Percentiles rank a stretch among this genome's conserved stretches.
Evolutionary conservation across 2,113 vertebrate species (phyloP).

Genomic region (Arizona elegans): DNA sequence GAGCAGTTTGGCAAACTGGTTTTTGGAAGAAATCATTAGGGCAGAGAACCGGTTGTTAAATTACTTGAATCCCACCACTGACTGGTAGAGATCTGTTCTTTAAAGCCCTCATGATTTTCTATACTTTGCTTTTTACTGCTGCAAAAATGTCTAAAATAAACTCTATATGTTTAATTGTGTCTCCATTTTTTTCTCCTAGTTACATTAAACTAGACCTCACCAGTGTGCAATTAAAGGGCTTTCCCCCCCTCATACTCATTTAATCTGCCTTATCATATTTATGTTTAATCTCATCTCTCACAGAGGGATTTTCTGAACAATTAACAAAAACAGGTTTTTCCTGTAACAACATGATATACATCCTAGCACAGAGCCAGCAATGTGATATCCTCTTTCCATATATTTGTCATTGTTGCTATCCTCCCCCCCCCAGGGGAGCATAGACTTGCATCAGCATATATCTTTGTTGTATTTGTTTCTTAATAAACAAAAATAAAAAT

Average conservation of each 20-base stretch:
- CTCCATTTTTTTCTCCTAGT: slow-evolving; percentile 40
- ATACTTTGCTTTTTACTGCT: slow-evolving; percentile 49
- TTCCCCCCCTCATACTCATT: neutral
- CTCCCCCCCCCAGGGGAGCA: neutral
- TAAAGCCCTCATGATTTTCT: slow-evolving; percentile 50
- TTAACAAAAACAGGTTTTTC: neutral
- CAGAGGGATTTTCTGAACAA: slow-evolving; percentile 22
- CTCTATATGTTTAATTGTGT: slow-evolving; percentile 50
- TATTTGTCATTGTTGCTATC: neutral
- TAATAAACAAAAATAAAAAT: neutral
- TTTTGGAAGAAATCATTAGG: too few relatives aligned
- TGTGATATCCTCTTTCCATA: neutral
- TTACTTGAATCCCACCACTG: neutral
- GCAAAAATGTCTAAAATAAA: slow-evolving; percentile 50
- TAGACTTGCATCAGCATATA: neutral
- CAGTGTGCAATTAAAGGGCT: slow-evolving; percentile 48
- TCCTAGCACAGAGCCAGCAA: neutral
- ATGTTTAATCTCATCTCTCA: slow-evolving; percentile 33
- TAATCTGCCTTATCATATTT: slow-evolving; percentile 29
- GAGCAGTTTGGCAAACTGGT: too few relatives aligned
- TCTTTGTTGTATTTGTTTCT: neutral
- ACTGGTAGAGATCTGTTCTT: neutral
- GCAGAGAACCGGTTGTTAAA: too few relatives aligned
- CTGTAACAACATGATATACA: neutral
- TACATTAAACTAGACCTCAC: slow-evolving; percentile 41